These are phyloP conservation scores for Pandemis cinnamomeana DNA, from an alignment of 2,888 invertebrate genomes.

Conservation along the genomic window DNA sequence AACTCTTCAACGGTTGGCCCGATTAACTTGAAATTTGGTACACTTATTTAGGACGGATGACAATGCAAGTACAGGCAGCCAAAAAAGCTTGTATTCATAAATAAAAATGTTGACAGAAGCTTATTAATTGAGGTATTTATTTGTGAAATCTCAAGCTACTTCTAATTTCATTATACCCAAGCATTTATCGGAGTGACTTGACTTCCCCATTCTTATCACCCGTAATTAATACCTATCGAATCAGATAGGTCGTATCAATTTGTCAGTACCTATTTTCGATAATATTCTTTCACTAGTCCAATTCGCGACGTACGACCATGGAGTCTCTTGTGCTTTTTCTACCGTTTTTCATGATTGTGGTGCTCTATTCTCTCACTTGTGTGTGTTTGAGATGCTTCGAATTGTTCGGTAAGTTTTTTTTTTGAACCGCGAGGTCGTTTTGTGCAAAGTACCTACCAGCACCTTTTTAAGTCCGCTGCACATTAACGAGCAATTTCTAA, in stretches of 20 bases:
- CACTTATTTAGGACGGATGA: no score
- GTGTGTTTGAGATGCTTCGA: constrained; percentile 64
- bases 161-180: background rate
- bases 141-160: background rate
- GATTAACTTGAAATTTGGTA: no score
- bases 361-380: constrained; percentile 61
- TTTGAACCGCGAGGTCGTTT: background rate
- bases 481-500: no score
- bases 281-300: constrained; percentile 15
- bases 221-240: constrained; percentile 40
- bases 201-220: constrained; percentile 23
- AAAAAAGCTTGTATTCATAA: no score
- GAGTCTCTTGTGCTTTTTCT: constrained; percentile 49
- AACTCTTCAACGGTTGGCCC: no score
- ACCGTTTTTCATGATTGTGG: constrained; percentile 51
- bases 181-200: background rate
- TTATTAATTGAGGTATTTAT: background rate
- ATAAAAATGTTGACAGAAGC: no score
- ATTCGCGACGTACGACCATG: constrained; percentile 42
- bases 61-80: no score
- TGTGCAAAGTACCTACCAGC: no score
- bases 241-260: constrained; percentile 35
- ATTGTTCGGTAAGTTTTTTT: constrained; percentile 60
- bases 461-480: no score
- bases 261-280: constrained; percentile 16